These are phyloP conservation scores for Neosilurus hyrtlii DNA, from an alignment of 2,797 vertebrate species.

Conservation along the genomic window DNA sequence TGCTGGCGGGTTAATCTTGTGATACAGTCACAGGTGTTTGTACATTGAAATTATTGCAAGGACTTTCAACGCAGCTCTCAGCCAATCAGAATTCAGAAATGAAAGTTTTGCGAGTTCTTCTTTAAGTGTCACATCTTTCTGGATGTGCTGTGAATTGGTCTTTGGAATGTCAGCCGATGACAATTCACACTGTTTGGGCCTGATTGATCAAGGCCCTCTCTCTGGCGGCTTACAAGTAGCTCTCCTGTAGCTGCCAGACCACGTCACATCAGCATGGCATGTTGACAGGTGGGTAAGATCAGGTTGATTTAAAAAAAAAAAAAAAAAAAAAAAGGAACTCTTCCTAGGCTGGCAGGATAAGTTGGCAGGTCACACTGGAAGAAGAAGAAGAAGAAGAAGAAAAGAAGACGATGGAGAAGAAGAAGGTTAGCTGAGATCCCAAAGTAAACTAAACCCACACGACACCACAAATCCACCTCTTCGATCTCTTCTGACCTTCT, in stretches of 20 bases:
- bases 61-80: neutral
- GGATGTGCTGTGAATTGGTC: constrained; percentile 43
- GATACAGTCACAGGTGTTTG: neutral
- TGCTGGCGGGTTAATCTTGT: neutral
- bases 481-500: constrained; percentile 29
- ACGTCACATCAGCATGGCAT: constrained; percentile 59
- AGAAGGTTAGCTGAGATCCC: constrained; percentile 33
- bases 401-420: neutral
- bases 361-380: constrained; percentile 47
- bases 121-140: constrained; percentile 48
- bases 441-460: constrained; percentile 23
- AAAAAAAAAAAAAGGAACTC: neutral
- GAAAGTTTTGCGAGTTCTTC: constrained; percentile 27
- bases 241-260: constrained; percentile 60
- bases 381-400: too few relatives aligned
- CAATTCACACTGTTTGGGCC: constrained; percentile 62
- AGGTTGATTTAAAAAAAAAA: constrained; percentile 37
- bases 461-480: constrained; percentile 27
- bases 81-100: neutral
- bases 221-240: constrained; percentile 62
- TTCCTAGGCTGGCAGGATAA: constrained; percentile 44
- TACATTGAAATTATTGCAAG: neutral
- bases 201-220: constrained; percentile 73
- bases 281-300: constrained; percentile 65
- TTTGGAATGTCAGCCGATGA: constrained; percentile 68